Conservation (phyloP, 2,888 invertebrate species). For the Leucophora obtusa region DNA sequence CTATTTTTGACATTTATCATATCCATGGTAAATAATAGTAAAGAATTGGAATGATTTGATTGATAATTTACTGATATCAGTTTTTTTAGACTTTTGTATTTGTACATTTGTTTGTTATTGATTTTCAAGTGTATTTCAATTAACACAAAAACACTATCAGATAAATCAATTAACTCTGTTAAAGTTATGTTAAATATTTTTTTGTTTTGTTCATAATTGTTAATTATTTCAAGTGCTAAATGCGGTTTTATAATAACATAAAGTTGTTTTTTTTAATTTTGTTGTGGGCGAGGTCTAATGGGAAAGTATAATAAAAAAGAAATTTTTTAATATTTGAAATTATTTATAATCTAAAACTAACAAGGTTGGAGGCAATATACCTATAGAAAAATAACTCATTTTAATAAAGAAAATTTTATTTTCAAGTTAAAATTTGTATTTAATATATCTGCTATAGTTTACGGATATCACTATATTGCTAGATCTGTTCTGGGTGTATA, state of each 20-base stretch:
- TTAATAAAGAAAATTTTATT: no score
- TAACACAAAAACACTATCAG: constrained; percentile 50
- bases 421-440: no score
- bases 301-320: constrained; percentile 44
- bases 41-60: not conserved
- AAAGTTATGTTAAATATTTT: constrained; percentile 45
- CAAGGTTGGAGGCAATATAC: no score
- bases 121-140: constrained; percentile 32
- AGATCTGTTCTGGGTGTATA: no score
- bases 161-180: constrained; percentile 59
- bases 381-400: no score
- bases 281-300: constrained; percentile 53
- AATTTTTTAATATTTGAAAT: not conserved
- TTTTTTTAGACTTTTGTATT: not conserved
- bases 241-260: constrained; percentile 35
- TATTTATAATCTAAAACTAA: not conserved
- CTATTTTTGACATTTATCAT: constrained; percentile 1
- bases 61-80: not conserved
- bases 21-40: constrained; percentile 22
- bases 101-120: constrained; percentile 18
- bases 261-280: not conserved
- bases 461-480: no score
- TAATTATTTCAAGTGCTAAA: constrained; percentile 62
- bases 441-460: no score
- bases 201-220: constrained; percentile 3